Evolutionary conservation across 2,888 invertebrate species (phyloP), one percentile per base, ranked within the genome.

Genomic region (Campoletis raptor): DNA sequence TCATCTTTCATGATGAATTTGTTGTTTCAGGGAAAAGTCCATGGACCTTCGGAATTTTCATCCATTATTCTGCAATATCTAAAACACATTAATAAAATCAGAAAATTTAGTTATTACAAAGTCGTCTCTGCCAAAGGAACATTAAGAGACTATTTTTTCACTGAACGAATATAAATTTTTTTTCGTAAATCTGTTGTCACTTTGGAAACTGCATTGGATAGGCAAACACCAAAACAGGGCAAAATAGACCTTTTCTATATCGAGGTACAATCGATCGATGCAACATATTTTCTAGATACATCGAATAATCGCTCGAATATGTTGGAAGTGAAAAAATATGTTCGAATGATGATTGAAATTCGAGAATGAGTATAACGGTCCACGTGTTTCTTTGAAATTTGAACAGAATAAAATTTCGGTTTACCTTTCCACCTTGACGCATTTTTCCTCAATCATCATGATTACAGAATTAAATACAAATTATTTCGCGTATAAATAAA

Each of bases 201-300:
- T 57, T 83, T 78, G 86, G 86, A 86, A 86, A 83, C 86, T 83
- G 86, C 86, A 61, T 67, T 24, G 81, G 86, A 81, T 86, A 81
- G n/a, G 12, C n/a, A 7, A 77, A 83, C 83, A 73, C 81, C 81
- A 21, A 78, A 30, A 37, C 86, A 83, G 86, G 86, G 86, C 86
- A 86, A 86, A 86, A 83, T 86, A 77, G 86, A 86, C 85, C 57
- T 45, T 86, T 83, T 48, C 67, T 86, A 18, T 86, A 67, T 81
- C 86, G 86, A 86, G 81, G 7, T 67, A 69, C 48, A 69, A 73
- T 24, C 8, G 18, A 83, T 81, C 81, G 24, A 78, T 78, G 77
- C 52, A 83, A 48, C 61, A 2, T 61, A 2, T 61, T 12, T 24
- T 37, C 2, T 61, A n/a, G 48, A 54, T 67, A 12, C 81, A 81